Percentiles rank a stretch among this genome's conserved stretches.
Conservation (phyloP, 2,113 vertebrate species). For the Condylura cristata region DNA sequence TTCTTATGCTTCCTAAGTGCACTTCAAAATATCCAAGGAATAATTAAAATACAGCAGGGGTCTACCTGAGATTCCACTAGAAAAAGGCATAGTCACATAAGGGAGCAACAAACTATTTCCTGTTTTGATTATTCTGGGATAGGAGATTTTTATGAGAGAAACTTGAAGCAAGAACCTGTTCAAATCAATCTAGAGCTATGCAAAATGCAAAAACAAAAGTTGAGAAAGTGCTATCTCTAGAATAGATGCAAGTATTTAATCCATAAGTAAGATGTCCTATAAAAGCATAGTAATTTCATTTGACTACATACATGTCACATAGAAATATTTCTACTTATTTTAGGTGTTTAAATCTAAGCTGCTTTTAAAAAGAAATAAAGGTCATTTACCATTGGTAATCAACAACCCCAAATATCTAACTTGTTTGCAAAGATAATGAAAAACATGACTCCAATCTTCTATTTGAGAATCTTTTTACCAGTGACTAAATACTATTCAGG, state of each 20-base stretch:
- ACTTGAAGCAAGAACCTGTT: not conserved
- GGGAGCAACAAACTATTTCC: not conserved
- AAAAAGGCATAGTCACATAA: not conserved
- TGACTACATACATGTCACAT: not conserved
- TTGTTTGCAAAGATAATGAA: not conserved
- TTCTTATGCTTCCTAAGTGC: not conserved
- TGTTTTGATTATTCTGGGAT: not conserved
- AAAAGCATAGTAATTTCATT: not conserved
- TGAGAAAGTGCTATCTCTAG: not conserved
- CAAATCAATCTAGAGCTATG: not conserved
- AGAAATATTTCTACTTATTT: not conserved
- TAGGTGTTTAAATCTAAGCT: not conserved
- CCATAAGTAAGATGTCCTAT: not conserved
- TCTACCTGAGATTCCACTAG: not conserved
- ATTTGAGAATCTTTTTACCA: not conserved
- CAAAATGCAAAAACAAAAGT: not conserved
- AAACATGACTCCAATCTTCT: not conserved
- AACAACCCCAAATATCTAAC: not conserved
- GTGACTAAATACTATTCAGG: not conserved
- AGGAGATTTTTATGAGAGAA: not conserved
- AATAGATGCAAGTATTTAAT: not conserved
- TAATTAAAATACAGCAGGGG: not conserved
- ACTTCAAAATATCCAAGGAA: not conserved
- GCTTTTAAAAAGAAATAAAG: not conserved
- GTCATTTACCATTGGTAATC: not conserved